Conservation (phyloP, 2,888 invertebrate species). For the Bibio marci region DNA sequence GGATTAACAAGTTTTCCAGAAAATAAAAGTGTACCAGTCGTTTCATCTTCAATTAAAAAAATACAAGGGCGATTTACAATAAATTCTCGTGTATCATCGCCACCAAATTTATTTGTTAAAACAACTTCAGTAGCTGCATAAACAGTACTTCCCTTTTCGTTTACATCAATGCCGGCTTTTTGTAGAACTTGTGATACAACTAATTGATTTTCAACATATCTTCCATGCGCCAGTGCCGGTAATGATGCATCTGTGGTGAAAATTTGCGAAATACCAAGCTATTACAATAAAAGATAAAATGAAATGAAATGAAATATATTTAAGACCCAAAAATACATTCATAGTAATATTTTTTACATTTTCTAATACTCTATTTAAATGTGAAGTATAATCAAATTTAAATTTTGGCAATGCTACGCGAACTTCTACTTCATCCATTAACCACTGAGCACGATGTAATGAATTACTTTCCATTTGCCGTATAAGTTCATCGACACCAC, state of each 20-base stretch:
- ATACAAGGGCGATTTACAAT: constrained; percentile 58
- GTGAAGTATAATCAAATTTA: constrained; percentile 49
- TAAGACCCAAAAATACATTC: background rate
- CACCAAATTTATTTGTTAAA: constrained; percentile 57
- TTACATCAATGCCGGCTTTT: constrained; percentile 57
- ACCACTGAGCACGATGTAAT: constrained; percentile 37
- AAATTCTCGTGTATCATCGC: constrained; percentile 39
- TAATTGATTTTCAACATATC: constrained; percentile 31
- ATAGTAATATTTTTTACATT: constrained; percentile 31
- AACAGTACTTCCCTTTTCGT: constrained; percentile 55
- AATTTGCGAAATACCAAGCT: constrained; percentile 55
- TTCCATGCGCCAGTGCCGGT: constrained; percentile 46
- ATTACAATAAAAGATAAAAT: constrained; percentile 11
- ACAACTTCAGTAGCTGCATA: constrained; percentile 51
- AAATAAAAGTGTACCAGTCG: constrained; percentile 53
- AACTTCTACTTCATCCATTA: constrained; percentile 39
- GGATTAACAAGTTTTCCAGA: constrained; percentile 58
- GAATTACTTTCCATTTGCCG: constrained; percentile 35
- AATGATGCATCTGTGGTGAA: constrained; percentile 54
- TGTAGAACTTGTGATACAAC: constrained; percentile 54
- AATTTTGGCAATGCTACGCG: constrained; percentile 56
- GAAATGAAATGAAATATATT: constrained; percentile 7
- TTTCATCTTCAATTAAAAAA: constrained; percentile 63
- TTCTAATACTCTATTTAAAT: constrained; percentile 39
- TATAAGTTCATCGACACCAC: constrained; percentile 41